phyloP scores from a whole-genome alignment of 2,113 vertebrate genomes.

The Cervus canadensis region DNA sequence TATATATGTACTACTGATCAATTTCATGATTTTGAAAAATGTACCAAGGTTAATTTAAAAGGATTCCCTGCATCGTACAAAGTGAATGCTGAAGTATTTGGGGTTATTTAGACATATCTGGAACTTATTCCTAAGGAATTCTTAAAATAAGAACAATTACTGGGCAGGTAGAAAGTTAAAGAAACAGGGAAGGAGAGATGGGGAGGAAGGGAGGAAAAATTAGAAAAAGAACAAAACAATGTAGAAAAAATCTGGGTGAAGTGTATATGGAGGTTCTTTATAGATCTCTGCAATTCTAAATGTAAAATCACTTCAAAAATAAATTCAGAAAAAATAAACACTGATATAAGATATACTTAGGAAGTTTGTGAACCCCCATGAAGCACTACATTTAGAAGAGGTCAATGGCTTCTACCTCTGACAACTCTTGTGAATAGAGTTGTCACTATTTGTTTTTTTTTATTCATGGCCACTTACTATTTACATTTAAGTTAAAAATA shows the following conservation, averaged over 20 bases:
- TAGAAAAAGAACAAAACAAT: background rate
- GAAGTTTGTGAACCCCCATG: background rate
- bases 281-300: background rate
- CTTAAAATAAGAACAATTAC: background rate
- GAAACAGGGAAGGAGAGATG: fast-evolving
- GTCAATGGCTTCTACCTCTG: background rate
- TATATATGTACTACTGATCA: background rate
- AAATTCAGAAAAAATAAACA: background rate
- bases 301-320: background rate
- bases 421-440: background rate
- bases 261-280: background rate
- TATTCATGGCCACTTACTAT: background rate
- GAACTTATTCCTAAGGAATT: background rate
- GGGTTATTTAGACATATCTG: background rate
- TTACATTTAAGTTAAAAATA: background rate
- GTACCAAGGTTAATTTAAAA: background rate
- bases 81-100: background rate
- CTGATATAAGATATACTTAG: background rate
- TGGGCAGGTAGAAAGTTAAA: background rate
- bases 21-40: background rate
- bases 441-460: background rate
- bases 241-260: background rate
- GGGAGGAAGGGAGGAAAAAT: background rate
- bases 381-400: background rate
- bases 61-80: background rate